Conservation (phyloP, 2,888 invertebrate species). For the Ophion obscuratus region DNA sequence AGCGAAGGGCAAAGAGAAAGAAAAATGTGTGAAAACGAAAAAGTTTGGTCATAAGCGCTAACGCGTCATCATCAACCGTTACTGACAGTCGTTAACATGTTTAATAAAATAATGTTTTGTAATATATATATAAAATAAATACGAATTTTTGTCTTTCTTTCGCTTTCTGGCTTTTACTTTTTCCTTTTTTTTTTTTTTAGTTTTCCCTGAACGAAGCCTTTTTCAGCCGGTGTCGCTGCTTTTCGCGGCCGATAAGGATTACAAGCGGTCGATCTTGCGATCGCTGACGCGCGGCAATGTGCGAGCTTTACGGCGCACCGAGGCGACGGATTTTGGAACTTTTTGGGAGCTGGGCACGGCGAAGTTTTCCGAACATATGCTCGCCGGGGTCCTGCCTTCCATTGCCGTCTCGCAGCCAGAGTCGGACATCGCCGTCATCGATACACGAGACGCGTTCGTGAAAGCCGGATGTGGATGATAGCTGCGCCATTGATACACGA, state of each 20-base stretch:
- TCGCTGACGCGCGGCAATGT: not conserved
- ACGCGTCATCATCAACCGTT: conserved; percentile 46
- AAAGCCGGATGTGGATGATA: conserved; percentile 16
- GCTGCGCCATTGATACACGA: conserved; percentile 9
- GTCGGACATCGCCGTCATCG: not conserved
- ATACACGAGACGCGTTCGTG: not conserved
- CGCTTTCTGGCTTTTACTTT: not conserved
- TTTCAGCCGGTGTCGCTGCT: not conserved
- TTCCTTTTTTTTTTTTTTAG: not conserved
- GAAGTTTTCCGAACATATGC: conserved; percentile 12
- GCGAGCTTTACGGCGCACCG: not conserved
- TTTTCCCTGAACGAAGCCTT: not conserved
- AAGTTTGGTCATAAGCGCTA: conserved; percentile 37
- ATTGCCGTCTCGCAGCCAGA: not conserved
- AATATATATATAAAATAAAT: conserved; percentile 54
- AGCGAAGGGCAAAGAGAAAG: not conserved
- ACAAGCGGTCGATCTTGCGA: not conserved
- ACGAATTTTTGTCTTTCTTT: conserved; percentile 1
- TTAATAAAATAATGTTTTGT: conserved; percentile 63
- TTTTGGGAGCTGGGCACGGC: conserved; percentile 36
- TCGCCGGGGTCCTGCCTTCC: not conserved
- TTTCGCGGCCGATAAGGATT: not conserved
- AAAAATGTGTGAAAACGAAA: conserved; percentile 20
- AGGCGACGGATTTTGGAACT: conserved; percentile 50
- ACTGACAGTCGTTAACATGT: conserved; percentile 56